Conservation (phyloP, 1,140 invertebrate species). For the Dufourea novaeangliae region DNA sequence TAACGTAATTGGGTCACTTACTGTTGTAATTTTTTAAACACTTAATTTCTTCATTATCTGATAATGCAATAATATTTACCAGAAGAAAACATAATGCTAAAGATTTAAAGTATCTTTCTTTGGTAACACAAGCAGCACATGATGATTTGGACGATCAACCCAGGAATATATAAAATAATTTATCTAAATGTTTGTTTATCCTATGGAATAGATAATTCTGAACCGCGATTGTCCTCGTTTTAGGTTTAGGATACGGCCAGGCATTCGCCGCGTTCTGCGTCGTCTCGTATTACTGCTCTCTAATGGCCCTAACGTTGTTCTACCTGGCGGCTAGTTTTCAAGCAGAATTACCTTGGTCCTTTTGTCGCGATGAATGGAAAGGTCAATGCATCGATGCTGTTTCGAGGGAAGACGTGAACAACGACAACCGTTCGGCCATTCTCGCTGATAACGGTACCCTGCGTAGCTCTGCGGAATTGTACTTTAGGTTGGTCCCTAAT, state of each 20-base stretch:
- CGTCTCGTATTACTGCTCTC: slow-evolving; percentile 89
- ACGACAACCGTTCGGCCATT: slow-evolving; percentile 62
- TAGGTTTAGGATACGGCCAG: slow-evolving; percentile 84
- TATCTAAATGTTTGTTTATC: too few species aligned
- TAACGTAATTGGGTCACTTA: too few species aligned
- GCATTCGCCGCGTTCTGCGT: slow-evolving; percentile 86
- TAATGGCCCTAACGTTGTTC: slow-evolving; percentile 90
- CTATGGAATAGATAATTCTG: neutral
- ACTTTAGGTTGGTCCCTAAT: slow-evolving; percentile 78
- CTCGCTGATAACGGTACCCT: slow-evolving; percentile 69
- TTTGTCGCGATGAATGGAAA: slow-evolving; percentile 85
- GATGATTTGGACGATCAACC: too few species aligned
- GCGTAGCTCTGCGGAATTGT: slow-evolving; percentile 71
- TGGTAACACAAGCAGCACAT: too few species aligned
- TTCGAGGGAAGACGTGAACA: slow-evolving; percentile 23
- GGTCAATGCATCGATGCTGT: slow-evolving; percentile 60
- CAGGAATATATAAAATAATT: too few species aligned
- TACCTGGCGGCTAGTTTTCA: slow-evolving; percentile 88
- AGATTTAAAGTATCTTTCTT: too few species aligned
- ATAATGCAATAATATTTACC: too few species aligned
- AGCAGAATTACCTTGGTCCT: slow-evolving; percentile 85
- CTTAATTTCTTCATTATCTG: too few species aligned
- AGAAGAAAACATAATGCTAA: too few species aligned
- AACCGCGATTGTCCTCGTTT: neutral
- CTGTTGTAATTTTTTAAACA: too few species aligned